Evolutionary conservation across 2,113 vertebrate genomes (phyloP).

Genomic region (Pavo muticus): DNA sequence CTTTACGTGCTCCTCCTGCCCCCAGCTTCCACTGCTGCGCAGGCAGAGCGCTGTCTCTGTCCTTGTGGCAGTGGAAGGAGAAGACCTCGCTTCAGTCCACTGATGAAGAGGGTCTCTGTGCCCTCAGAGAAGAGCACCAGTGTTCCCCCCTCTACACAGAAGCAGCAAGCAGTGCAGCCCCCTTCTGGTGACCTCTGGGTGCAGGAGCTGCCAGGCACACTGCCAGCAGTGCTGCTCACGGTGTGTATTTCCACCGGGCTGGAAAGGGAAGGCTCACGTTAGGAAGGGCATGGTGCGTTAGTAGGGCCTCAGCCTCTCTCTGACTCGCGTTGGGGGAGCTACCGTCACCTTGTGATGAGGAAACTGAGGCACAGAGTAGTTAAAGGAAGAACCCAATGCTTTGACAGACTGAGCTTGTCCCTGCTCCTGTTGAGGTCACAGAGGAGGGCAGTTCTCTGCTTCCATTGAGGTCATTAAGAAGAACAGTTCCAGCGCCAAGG

Average conservation of each 20-base stretch:
- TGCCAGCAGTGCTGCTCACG: neutral
- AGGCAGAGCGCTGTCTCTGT: neutral
- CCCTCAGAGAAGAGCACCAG: neutral
- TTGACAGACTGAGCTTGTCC: neutral
- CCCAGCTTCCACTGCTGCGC: fast-evolving
- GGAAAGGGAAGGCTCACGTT: neutral
- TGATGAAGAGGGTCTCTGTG: fast-evolving
- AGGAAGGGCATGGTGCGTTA: neutral
- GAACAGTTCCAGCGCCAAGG: neutral
- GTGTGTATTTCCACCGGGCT: neutral
- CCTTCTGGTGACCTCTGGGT: neutral
- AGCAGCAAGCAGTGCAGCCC: neutral
- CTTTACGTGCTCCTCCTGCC: neutral
- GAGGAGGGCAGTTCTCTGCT: neutral
- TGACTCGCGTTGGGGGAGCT: neutral
- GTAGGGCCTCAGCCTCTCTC: neutral
- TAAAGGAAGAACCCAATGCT: neutral
- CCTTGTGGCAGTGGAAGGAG: neutral
- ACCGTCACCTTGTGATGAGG: fast-evolving
- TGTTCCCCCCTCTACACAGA: neutral
- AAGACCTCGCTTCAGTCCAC: fast-evolving
- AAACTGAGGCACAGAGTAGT: neutral
- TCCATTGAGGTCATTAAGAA: neutral
- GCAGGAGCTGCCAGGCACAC: neutral
- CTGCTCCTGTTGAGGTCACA: neutral